Evolutionary conservation across 2,888 invertebrate species (phyloP).

Genomic region (Amphipyra tragopoginis): DNA sequence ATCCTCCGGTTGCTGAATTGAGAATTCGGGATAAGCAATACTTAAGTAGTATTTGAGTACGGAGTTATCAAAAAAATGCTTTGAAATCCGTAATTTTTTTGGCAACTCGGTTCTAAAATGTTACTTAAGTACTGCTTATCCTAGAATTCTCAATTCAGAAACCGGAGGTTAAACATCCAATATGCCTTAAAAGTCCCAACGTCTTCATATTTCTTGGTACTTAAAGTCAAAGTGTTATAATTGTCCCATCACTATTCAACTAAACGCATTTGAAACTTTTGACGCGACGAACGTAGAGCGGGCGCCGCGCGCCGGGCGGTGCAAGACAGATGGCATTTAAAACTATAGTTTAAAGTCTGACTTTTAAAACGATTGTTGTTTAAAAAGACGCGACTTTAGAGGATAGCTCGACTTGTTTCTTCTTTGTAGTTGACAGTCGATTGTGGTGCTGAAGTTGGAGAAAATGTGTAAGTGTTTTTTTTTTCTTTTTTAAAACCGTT

Average conservation of each 20-base stretch:
- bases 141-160: too few species aligned
- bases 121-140: too few species aligned
- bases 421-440: not conserved
- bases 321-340: constrained; percentile 15
- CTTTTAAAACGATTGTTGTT: constrained; percentile 31
- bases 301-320: constrained; percentile 3
- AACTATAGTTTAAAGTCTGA: constrained; percentile 26
- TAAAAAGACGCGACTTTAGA: constrained; percentile 4
- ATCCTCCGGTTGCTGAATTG: too few species aligned
- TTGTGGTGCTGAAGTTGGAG: not conserved
- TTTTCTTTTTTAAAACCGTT: too few species aligned
- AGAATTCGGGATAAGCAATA: too few species aligned
- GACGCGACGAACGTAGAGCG: not conserved
- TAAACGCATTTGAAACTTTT: constrained; percentile 25
- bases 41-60: too few species aligned
- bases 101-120: too few species aligned
- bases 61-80: too few species aligned
- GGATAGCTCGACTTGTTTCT: not conserved
- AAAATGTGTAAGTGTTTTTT: not conserved
- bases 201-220: too few species aligned
- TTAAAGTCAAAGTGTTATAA: not conserved
- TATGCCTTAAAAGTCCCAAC: too few species aligned
- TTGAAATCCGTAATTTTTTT: too few species aligned
- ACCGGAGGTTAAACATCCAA: too few species aligned
- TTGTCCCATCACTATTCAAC: constrained; percentile 14